A percentile compares a stretch with the other conserved stretches of the same genome.
Conservation (phyloP, 2,888 invertebrate species). For the Tinea pellionella region DNA sequence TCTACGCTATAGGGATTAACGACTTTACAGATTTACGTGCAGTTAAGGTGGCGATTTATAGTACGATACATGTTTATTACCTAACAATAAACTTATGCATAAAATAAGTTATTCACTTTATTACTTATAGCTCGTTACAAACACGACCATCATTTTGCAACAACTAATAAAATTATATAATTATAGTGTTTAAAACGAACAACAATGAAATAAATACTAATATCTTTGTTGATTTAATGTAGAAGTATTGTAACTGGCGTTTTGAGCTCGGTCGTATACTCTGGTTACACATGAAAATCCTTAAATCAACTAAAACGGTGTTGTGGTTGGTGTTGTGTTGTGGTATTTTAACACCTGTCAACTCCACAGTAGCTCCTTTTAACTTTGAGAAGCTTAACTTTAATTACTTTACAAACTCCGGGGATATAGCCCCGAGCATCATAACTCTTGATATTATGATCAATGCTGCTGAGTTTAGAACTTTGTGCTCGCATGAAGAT, state of each 20-base stretch:
- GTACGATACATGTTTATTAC: slow-evolving; percentile 6
- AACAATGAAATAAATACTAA: not conserved
- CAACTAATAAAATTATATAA: not conserved
- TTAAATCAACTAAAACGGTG: not conserved
- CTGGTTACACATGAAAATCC: not conserved
- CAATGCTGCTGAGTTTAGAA: not conserved
- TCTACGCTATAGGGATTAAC: slow-evolving; percentile 3
- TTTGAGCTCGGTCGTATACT: not conserved
- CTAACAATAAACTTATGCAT: slow-evolving; percentile 1
- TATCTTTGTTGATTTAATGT: not conserved
- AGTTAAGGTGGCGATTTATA: slow-evolving; percentile 8
- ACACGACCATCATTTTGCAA: not conserved
- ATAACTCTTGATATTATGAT: slow-evolving; percentile 5
- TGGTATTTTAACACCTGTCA: slow-evolving; percentile 62
- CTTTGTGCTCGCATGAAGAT: not conserved
- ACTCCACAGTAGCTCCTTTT: slow-evolving; percentile 32
- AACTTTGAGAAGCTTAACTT: slow-evolving; percentile 52
- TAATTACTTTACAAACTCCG: slow-evolving; percentile 56
- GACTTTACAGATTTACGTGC: slow-evolving; percentile 6
- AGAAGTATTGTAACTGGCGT: not conserved
- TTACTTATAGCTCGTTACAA: not conserved
- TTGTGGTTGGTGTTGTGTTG: slow-evolving; percentile 22
- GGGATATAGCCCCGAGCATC: not conserved
- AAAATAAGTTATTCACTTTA: slow-evolving; percentile 6
- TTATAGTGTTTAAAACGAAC: not conserved